Conservation (phyloP, 2,888 invertebrate species). For the Chorisops tibialis region DNA sequence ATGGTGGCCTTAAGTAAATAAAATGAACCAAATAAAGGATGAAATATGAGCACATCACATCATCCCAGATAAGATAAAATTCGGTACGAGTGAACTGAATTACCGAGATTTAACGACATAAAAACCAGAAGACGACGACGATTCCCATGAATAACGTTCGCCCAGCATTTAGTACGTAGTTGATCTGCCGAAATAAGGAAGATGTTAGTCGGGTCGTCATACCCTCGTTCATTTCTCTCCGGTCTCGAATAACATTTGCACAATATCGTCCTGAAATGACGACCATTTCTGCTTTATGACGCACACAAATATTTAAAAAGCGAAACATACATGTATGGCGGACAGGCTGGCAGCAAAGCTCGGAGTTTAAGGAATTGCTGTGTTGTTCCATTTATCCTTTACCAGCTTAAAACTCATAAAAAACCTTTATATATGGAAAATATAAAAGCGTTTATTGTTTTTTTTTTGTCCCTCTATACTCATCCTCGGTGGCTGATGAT, state of each 20-base stretch:
- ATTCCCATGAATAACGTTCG: too few relatives aligned
- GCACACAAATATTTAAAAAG: conserved; percentile 27
- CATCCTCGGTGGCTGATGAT: conserved; percentile 17
- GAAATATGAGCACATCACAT: too few relatives aligned
- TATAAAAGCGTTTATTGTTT: conserved; percentile 32
- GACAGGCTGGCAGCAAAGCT: background rate
- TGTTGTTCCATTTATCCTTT: conserved; percentile 28
- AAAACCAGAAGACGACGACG: too few relatives aligned
- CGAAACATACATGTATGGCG: background rate
- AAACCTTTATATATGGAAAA: conserved; percentile 30
- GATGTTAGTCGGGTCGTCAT: too few relatives aligned
- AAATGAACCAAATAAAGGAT: too few relatives aligned
- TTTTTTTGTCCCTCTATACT: background rate
- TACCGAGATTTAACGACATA: too few relatives aligned
- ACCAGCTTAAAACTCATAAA: conserved; percentile 30
- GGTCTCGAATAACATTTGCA: conserved; percentile 25
- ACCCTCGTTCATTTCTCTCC: too few relatives aligned
- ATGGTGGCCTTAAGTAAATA: too few relatives aligned
- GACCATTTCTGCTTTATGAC: conserved; percentile 28
- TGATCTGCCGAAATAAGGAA: too few relatives aligned
- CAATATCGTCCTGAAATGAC: conserved; percentile 26
- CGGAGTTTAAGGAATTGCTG: conserved; percentile 24
- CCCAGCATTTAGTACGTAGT: too few relatives aligned
- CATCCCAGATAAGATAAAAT: too few relatives aligned
- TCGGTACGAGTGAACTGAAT: too few relatives aligned